Evolutionary conservation across 2,888 invertebrate species (phyloP), one percentile per base, ranked within the genome.

Genomic region (Dynastes hyllus): DNA sequence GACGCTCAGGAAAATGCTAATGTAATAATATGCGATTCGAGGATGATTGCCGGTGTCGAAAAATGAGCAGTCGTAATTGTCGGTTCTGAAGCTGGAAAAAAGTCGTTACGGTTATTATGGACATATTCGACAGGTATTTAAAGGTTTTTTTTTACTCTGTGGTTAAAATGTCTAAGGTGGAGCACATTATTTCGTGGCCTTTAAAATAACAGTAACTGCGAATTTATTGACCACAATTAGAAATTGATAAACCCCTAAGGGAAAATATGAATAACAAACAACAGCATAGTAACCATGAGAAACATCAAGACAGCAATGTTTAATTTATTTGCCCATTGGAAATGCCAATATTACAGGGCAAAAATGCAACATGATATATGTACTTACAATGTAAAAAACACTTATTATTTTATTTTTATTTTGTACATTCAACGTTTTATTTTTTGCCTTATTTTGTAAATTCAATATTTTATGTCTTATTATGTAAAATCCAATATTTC

Each of bases 1-100:
- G 29, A 70, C 22, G 22, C 40, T 27, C 40, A 69, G 58, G 61
- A 45, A 37, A 61, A 63, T 69, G 81, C 81, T 80, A 79, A 83
- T 82, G 84, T 86, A 86, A 86, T 86, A 84, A 85, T 86, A 86
- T 86, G 86, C 86, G 86, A 87, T 87, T 85, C 84, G 81, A 80
- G 83, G 69, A 81, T 87, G 86, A 87, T 87, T 86, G 85, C 83
- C 86, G 80, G 84, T 69, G 69, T 83, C 84, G 80, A 83, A 85
- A 84, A 84, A 84, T 85, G 83, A 84, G 85, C 86, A 84, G 85
- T 84, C 82, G 84, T 85, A 86, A 86, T 86, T 87, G 81, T 85
- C 80, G 81, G 83, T 79, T 83, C 82, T 83, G 83, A 84, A 85
- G 85, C 51, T 69, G 51, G 50, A 85, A 86, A 85, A 85, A 82